phyloP scores from a whole-genome alignment of 2,888 invertebrate genomes.

The Lydus trimaculatus region DNA sequence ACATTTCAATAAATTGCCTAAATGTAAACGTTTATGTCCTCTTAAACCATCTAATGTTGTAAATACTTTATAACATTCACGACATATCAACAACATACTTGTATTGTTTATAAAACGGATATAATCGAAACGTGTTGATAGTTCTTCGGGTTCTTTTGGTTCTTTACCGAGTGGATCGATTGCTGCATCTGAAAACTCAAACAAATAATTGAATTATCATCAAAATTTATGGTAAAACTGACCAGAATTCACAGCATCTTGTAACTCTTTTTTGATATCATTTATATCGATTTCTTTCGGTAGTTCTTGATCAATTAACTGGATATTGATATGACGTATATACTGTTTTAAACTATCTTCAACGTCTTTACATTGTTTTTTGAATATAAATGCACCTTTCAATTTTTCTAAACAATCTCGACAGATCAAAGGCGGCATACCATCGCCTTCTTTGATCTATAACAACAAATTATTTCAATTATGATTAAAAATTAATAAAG shows the following conservation, averaged over 20 bases:
- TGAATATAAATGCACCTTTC: constrained; percentile 54
- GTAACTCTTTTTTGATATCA: constrained; percentile 50
- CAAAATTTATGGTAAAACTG: background rate
- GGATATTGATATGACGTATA: constrained; percentile 11
- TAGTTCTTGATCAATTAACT: constrained; percentile 28
- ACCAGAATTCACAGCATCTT: constrained; percentile 44
- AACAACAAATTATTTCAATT: constrained; percentile 12
- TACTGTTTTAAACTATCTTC: constrained; percentile 51
- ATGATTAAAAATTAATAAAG: too few species aligned
- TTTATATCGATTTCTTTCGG: constrained; percentile 40
- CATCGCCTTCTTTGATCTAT: constrained; percentile 57
- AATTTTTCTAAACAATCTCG: constrained; percentile 54
- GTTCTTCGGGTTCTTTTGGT: constrained; percentile 7
- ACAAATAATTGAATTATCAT: background rate
- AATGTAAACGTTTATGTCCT: constrained; percentile 54
- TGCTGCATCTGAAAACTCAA: background rate
- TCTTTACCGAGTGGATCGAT: constrained; percentile 16
- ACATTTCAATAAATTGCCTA: constrained; percentile 57
- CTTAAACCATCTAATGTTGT: constrained; percentile 56
- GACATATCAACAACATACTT: constrained; percentile 55
- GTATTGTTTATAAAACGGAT: constrained; percentile 57
- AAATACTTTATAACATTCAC: constrained; percentile 56
- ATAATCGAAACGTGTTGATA: constrained; percentile 45
- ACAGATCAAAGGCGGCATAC: constrained; percentile 56
- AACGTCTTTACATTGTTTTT: constrained; percentile 54